A percentile compares a stretch with the other conserved stretches of the same genome.
Conservation (phyloP, 2,888 invertebrate genomes). For the Andricus curvator region DNA sequence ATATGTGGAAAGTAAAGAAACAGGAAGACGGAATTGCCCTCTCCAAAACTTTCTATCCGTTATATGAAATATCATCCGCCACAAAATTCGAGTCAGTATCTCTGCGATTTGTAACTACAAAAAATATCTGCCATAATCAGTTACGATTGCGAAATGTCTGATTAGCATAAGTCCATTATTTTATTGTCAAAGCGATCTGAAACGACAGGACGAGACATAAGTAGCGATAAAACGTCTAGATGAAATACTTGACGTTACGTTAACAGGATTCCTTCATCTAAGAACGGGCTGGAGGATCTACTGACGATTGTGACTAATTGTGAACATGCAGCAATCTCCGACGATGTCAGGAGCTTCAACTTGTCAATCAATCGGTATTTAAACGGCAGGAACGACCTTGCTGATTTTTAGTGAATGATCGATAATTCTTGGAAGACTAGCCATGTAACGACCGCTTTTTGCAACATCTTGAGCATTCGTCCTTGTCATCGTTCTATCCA, state of each 20-base stretch:
- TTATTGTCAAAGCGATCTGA: background rate
- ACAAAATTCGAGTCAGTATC: background rate
- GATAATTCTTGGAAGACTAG: conserved; percentile 21
- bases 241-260: conserved; percentile 22
- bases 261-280: conserved; percentile 13
- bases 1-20: conserved; percentile 17
- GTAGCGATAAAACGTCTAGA: conserved; percentile 9
- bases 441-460: conserved; percentile 38
- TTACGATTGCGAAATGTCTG: background rate
- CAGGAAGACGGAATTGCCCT: background rate
- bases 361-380: conserved; percentile 27
- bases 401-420: conserved; percentile 24
- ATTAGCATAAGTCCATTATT: background rate
- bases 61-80: background rate
- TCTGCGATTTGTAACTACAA: background rate
- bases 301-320: conserved; percentile 35
- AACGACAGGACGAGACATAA: background rate
- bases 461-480: conserved; percentile 43
- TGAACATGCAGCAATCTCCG: conserved; percentile 20
- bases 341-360: conserved; percentile 8
- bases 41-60: background rate
- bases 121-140: background rate
- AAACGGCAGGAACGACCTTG: conserved; percentile 10
- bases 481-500: conserved; percentile 44
- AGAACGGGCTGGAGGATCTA: conserved; percentile 2